Base-by-base conservation (phyloP, 92 coral and sea anemone species). In the Ricordea florida region DNA sequence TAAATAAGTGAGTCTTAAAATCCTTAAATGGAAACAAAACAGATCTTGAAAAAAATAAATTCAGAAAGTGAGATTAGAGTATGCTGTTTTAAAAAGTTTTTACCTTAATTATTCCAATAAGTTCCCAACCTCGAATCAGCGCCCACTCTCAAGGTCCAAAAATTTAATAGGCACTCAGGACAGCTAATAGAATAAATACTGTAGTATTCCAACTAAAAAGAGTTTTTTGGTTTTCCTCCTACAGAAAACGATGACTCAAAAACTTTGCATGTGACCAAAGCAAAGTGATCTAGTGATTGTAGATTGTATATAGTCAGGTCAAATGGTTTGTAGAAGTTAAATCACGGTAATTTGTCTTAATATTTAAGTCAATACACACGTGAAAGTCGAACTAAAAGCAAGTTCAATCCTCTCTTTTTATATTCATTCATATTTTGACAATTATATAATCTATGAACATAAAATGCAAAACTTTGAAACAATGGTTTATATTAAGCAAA, bases 231-330 rank as follows among this genome's bases (percentile, higher is more conserved):
- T 24, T 44, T 44, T 75, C 75, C 15, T 25, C 30, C 47, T 72
- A 11, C 79, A 85, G 90, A 85, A 63, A 70, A 57, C 73, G 48
- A 78, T 85, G 90, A 85, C 85, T 18, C 72, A 85, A 55, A 85
- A 51, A 38, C 43, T 85, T 10, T 85, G 90, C 59, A 59, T 3
- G 10, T 7, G 20, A 27, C 2, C 4, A n/a, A 10, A 28, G 30
- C 3, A 25, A 49, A 37, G 53, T 15, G 62, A 55, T 16, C 16
- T 27, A n/a, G 1, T 10, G 17, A n/a, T 6, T 36, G 17, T 69
- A 35, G 33, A 10, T 52, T 51, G 76, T 38, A 70, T 38, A 53
- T 67, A 67, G 55, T 16, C 23, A 13, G 53, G 32, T 21, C 26
- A n/a, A n/a, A n/a, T n/a, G n/a, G 24, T 51, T 53, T 10, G 10